phyloP scores from a whole-genome alignment of 2,113 vertebrate species.

The Zapornia atra region DNA sequence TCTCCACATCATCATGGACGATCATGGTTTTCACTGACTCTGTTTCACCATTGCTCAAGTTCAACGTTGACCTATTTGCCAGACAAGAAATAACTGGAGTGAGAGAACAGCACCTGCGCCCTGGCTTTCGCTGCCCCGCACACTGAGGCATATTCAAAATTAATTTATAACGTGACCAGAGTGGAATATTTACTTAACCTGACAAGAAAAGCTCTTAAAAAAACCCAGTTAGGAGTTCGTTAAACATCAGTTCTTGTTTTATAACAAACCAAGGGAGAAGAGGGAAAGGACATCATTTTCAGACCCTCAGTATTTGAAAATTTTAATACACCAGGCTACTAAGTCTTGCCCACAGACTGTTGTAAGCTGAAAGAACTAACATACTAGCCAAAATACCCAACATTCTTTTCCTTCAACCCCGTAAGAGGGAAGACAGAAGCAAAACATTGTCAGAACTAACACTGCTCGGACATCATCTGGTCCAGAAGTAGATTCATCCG shows the following conservation, averaged over 20 bases:
- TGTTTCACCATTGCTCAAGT: conserved; percentile 95
- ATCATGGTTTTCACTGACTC: conserved; percentile 97
- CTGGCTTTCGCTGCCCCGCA: not conserved
- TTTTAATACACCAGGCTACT: not conserved
- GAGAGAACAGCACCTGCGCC: not conserved
- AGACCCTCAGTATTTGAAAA: not conserved
- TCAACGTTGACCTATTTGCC: conserved; percentile 80
- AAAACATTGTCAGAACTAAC: conserved; percentile 75
- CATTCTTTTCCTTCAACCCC: not conserved
- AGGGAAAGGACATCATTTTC: not conserved
- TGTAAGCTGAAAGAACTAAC: not conserved
- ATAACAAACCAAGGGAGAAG: not conserved
- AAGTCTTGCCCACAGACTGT: not conserved
- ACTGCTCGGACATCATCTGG: conserved; percentile 91
- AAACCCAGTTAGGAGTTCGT: not conserved
- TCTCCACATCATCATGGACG: conserved; percentile 92
- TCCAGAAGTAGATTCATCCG: conserved; percentile 92
- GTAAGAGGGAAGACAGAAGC: not conserved
- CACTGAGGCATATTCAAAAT: not conserved
- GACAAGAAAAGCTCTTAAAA: not conserved
- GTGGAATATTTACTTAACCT: not conserved
- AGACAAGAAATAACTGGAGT: conserved; percentile 13
- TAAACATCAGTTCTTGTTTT: not conserved
- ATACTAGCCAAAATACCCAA: not conserved
- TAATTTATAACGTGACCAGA: not conserved